Evolutionary conservation across 2,113 vertebrate genomes (phyloP).

Genomic region (Epinephelus moara): DNA sequence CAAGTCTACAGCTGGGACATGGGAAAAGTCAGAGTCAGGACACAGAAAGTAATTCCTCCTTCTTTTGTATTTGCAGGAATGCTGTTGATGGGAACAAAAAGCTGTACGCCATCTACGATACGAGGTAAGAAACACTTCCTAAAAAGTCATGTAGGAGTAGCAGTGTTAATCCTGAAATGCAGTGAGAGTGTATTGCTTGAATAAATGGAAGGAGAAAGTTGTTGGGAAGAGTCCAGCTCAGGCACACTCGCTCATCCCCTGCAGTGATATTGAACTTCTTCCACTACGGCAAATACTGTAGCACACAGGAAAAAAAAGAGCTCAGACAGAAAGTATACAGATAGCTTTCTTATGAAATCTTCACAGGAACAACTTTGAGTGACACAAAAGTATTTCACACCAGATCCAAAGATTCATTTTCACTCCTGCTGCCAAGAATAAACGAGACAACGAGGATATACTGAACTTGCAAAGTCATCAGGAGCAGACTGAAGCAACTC

Average conservation of each 20-base stretch:
- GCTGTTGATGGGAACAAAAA: slow-evolving; percentile 94
- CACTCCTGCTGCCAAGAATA: neutral
- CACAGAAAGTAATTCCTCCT: slow-evolving; percentile 18
- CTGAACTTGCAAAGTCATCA: neutral
- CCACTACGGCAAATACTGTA: neutral
- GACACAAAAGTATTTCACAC: slow-evolving; percentile 7
- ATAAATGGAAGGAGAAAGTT: slow-evolving; percentile 37
- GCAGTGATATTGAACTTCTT: slow-evolving; percentile 47
- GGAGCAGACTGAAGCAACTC: neutral
- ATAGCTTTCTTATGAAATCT: neutral
- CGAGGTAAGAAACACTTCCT: slow-evolving; percentile 86
- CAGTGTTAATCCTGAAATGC: slow-evolving; percentile 8
- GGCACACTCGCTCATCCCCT: slow-evolving; percentile 16
- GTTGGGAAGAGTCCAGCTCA: slow-evolving; percentile 31
- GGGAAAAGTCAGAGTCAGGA: neutral
- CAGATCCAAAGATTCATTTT: neutral
- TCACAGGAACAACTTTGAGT: neutral
- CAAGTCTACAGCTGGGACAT: neutral
- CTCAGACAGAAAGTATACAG: neutral
- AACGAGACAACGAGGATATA: neutral
- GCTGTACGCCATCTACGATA: slow-evolving; percentile 94
- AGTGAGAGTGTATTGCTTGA: slow-evolving; percentile 13
- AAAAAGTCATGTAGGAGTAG: neutral
- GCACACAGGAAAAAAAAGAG: neutral
- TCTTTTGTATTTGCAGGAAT: slow-evolving; percentile 88